phyloP scores from a whole-genome alignment of 2,797 vertebrate genomes.

The Xenops minutus region DNA sequence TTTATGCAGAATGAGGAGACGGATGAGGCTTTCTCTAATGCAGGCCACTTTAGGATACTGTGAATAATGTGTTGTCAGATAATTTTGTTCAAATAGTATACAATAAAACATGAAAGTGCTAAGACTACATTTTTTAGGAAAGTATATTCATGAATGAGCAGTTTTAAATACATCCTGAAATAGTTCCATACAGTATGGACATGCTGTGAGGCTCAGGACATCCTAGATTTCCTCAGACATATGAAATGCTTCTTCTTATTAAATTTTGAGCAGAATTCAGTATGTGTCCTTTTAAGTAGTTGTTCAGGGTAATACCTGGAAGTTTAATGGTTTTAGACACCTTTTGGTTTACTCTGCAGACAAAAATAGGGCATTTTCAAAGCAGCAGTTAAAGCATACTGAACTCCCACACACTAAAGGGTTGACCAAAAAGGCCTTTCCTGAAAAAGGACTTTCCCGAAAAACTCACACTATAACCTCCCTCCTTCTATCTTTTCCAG shows the following conservation, averaged over 20 bases:
- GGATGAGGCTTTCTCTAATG: background rate
- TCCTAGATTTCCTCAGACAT: background rate
- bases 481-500: background rate
- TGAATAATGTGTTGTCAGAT: background rate
- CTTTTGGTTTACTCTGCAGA: background rate
- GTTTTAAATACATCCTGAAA: background rate
- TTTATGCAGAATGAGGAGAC: constrained; percentile 7
- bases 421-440: background rate
- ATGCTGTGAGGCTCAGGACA: background rate
- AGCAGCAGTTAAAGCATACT: background rate
- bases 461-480: background rate
- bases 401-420: background rate
- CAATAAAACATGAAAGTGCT: background rate
- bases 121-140: background rate
- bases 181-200: background rate
- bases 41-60: background rate
- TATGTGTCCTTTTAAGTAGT: background rate
- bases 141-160: background rate
- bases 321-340: background rate
- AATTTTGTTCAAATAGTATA: background rate
- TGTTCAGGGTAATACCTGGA: background rate
- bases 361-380: background rate
- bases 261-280: background rate
- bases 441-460: background rate
- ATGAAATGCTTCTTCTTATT: background rate